Conservation (phyloP, 2,113 vertebrate species). For the Sapayoa aenigma region DNA sequence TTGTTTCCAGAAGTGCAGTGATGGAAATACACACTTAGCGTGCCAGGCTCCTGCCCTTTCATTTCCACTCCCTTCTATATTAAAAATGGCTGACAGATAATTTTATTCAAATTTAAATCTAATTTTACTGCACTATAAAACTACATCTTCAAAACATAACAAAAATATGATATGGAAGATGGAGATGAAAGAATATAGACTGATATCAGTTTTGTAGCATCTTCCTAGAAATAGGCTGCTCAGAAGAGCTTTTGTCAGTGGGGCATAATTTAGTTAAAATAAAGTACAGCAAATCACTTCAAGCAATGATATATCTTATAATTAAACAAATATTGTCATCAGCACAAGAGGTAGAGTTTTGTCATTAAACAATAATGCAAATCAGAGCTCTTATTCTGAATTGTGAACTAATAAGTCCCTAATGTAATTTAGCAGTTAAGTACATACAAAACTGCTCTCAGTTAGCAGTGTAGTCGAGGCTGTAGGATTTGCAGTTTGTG, state of each 20-base stretch:
- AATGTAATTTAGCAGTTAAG: background rate
- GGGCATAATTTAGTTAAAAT: slow-evolving; percentile 9
- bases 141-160: background rate
- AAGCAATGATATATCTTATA: background rate
- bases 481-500: background rate
- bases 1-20: slow-evolving; percentile 11
- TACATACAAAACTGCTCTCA: background rate
- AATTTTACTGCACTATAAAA: background rate
- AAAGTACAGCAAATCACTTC: slow-evolving; percentile 8
- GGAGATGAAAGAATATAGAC: background rate
- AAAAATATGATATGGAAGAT: background rate
- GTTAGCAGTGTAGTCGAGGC: background rate
- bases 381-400: slow-evolving; percentile 13
- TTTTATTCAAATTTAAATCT: background rate
- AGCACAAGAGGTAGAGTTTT: background rate
- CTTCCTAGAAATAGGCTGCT: background rate
- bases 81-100: background rate
- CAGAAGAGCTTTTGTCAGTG: background rate
- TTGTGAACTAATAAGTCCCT: background rate
- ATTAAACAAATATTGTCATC: slow-evolving; percentile 11
- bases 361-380: slow-evolving; percentile 29
- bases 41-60: slow-evolving; percentile 14
- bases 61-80: background rate
- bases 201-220: background rate
- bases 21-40: background rate